A percentile compares a stretch with the other conserved stretches of the same genome.
Conservation (phyloP, 2,888 invertebrate genomes). For the Neocrepidodera transversa region DNA sequence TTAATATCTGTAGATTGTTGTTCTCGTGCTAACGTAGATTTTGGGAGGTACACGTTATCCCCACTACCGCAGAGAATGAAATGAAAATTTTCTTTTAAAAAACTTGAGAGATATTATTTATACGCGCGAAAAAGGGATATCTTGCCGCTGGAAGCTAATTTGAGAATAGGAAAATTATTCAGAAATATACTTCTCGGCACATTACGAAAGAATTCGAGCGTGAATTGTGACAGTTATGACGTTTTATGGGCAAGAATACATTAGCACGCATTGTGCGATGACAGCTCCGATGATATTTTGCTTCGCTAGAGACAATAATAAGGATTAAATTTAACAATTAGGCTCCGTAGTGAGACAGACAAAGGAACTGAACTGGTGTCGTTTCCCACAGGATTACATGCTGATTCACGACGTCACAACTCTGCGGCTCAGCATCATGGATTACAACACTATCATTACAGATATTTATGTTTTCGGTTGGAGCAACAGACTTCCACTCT, state of each 20-base stretch:
- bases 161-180: constrained; percentile 32
- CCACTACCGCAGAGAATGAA: too few relatives aligned
- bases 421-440: constrained; percentile 44
- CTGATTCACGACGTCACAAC: constrained; percentile 58
- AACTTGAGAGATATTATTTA: constrained; percentile 5
- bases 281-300: constrained; percentile 57
- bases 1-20: too few relatives aligned
- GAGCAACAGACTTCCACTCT: background rate
- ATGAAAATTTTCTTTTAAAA: background rate
- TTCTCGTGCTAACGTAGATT: too few relatives aligned
- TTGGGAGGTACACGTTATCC: too few relatives aligned
- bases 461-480: constrained; percentile 42
- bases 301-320: constrained; percentile 58
- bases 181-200: constrained; percentile 32
- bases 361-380: constrained; percentile 53
- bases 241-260: constrained; percentile 52
- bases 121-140: background rate
- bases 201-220: constrained; percentile 37
- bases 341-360: constrained; percentile 52
- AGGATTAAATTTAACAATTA: constrained; percentile 61
- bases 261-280: constrained; percentile 54
- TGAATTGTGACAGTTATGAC: constrained; percentile 51
- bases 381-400: constrained; percentile 60
- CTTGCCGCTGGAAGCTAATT: constrained; percentile 22
- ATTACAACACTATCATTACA: constrained; percentile 46